Evolutionary conservation across 1,140 invertebrate genomes (phyloP).

Genomic region (Ooceraea biroi): DNA sequence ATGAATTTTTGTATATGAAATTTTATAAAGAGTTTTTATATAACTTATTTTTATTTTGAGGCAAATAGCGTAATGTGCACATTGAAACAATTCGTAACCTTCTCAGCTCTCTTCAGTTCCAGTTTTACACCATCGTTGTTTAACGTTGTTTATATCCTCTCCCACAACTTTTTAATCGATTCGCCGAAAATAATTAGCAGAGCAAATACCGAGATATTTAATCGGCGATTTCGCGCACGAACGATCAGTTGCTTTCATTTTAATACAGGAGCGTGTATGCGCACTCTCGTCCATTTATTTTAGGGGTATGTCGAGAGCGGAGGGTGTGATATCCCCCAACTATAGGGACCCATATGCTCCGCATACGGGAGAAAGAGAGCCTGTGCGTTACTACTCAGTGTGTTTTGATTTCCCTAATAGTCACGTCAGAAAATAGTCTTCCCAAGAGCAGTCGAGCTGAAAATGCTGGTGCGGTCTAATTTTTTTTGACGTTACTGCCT

Average conservation of each 20-base stretch:
- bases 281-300: constrained; percentile 83
- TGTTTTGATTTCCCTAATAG: constrained; percentile 86
- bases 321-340: constrained; percentile 84
- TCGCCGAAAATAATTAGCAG: constrained; percentile 83
- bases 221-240: constrained; percentile 83
- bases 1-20: neutral
- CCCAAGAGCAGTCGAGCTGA: constrained; percentile 27
- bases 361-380: constrained; percentile 64
- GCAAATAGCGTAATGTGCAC: neutral
- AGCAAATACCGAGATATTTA: constrained; percentile 83
- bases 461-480: constrained; percentile 45
- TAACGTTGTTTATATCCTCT: neutral
- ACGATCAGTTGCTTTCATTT: constrained; percentile 78
- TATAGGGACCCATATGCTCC: constrained; percentile 84
- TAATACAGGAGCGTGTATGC: constrained; percentile 68
- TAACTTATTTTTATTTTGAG: neutral
- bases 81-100: neutral
- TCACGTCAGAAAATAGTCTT: constrained; percentile 76
- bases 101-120: neutral
- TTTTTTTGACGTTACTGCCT: neutral
- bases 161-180: constrained; percentile 9
- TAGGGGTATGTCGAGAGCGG: constrained; percentile 80
- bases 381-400: constrained; percentile 74
- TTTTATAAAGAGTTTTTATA: neutral
- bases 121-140: neutral